A percentile compares a stretch with the other conserved stretches of the same genome.
Conservation (phyloP, 2,888 invertebrate species). For the Branchellion lobata region DNA sequence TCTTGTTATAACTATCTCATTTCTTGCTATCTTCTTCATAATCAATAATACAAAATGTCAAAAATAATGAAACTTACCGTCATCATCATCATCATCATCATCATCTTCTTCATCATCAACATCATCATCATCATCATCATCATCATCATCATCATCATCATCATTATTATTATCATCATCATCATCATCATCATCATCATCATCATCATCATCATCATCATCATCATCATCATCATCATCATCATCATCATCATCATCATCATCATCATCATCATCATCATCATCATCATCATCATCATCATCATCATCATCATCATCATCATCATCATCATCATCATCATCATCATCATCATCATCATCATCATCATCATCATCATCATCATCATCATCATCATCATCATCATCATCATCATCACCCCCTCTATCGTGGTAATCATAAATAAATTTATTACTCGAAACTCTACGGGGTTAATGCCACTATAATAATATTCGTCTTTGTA, state of each 20-base stretch:
- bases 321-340: conserved; percentile 30
- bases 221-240: conserved; percentile 1
- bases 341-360: conserved; percentile 30
- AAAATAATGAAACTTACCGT: too few species aligned
- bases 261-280: conserved; percentile 5
- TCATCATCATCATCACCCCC: too few species aligned
- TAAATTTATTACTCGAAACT: too few species aligned
- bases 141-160: not conserved
- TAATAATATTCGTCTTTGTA: too few species aligned
- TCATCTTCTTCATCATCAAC: not conserved
- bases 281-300: conserved; percentile 19
- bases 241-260: not conserved
- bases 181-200: not conserved
- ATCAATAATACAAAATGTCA: too few species aligned
- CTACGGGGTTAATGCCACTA: too few species aligned
- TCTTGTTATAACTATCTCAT: too few species aligned
- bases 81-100: not conserved
- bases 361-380: conserved; percentile 28
- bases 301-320: conserved; percentile 34
- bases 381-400: conserved; percentile 17
- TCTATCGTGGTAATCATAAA: too few species aligned
- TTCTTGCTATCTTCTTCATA: too few species aligned
- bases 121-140: not conserved
- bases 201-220: not conserved
- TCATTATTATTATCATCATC: not conserved